Percentiles rank a stretch among this genome's conserved stretches.
Conservation (phyloP, 2,113 vertebrate genomes). For the Catharus minimus region DNA sequence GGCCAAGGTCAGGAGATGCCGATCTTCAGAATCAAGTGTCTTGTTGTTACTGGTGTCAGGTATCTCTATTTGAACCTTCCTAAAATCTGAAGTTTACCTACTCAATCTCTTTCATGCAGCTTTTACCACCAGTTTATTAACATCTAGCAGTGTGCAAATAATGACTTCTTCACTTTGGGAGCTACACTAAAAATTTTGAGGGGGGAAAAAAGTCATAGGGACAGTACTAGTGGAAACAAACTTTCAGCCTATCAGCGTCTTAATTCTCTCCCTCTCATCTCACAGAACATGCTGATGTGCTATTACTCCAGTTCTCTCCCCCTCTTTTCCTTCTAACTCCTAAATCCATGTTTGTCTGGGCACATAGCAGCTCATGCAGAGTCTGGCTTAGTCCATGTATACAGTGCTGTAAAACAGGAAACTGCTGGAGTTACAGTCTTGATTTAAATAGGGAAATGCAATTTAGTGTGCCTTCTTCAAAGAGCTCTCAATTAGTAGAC, state of each 20-base stretch:
- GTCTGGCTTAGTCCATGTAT: neutral
- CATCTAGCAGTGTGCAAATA: neutral
- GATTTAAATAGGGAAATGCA: neutral
- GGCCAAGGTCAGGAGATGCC: neutral
- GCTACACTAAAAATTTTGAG: neutral
- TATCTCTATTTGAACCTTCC: neutral
- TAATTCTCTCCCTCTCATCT: neutral
- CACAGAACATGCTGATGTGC: neutral
- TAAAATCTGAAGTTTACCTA: neutral
- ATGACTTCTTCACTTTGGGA: neutral
- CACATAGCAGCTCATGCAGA: neutral
- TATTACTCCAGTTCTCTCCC: neutral
- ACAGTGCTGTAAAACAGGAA: neutral
- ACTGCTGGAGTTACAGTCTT: neutral
- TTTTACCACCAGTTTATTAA: neutral
- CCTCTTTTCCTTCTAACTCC: neutral
- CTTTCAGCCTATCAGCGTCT: neutral
- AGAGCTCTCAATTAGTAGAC: neutral
- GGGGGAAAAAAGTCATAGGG: accelerated
- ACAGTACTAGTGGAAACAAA: neutral
- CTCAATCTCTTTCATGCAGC: neutral
- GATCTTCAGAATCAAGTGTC: neutral
- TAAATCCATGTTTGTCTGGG: neutral
- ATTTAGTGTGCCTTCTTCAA: neutral
- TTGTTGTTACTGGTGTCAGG: neutral